A percentile compares a stretch with the other conserved stretches of the same genome.
phyloP scores from a whole-genome alignment of 1,140 invertebrate species.

The Aphaenogaster rudis region DNA sequence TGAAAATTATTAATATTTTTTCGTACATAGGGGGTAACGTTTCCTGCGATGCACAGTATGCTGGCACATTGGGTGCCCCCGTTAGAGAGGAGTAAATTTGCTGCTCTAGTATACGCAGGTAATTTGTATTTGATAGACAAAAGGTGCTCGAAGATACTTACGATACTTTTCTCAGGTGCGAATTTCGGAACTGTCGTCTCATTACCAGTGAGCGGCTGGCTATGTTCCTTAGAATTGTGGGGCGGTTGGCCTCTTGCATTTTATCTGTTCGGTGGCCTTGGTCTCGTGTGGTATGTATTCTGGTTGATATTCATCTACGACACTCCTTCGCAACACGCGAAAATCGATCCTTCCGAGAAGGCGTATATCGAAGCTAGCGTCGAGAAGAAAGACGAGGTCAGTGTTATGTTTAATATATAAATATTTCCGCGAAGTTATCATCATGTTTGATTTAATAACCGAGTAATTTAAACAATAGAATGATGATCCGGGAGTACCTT shows the following conservation, averaged over 20 bases:
- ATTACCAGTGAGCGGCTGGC: conserved; percentile 91
- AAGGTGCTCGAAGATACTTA: background rate
- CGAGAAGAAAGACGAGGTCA: conserved; percentile 82
- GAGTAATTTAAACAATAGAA: conserved; percentile 67
- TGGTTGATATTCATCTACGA: conserved; percentile 93
- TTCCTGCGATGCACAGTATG: conserved; percentile 94
- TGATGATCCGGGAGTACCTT: conserved; percentile 88
- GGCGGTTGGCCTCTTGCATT: conserved; percentile 94
- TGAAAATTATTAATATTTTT: conserved; percentile 57
- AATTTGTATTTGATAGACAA: conserved; percentile 63
- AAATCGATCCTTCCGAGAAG: conserved; percentile 91
- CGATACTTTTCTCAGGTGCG: conserved; percentile 86
- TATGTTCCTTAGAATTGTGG: conserved; percentile 90
- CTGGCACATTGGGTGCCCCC: conserved; percentile 94
- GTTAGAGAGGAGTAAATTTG: conserved; percentile 93
- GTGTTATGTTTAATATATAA: conserved; percentile 32
- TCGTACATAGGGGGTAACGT: conserved; percentile 90
- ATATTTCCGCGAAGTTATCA: conserved; percentile 7
- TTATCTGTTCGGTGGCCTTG: conserved; percentile 92
- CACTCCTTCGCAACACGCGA: conserved; percentile 92
- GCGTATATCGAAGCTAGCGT: conserved; percentile 89
- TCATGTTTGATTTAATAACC: background rate
- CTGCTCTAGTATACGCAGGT: conserved; percentile 93
- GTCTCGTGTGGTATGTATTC: conserved; percentile 93
- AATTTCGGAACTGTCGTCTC: conserved; percentile 93